Evolutionary conservation across 2,888 invertebrate species (phyloP), one percentile per base, ranked within the genome.

Genomic region (Watsonalla binaria): DNA sequence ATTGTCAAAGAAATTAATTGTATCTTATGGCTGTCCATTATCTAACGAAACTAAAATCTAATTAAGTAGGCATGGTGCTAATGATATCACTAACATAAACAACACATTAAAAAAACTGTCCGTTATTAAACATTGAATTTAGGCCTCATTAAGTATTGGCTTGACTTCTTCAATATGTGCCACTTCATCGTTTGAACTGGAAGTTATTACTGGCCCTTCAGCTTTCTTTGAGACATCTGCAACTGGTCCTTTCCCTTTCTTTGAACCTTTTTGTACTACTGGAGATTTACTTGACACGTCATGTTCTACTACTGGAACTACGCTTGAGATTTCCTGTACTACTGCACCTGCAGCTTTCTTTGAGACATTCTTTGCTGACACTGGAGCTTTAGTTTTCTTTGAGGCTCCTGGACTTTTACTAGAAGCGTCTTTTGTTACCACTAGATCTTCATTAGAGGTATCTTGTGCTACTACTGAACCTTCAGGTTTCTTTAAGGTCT

Each of bases 111-210:
- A 9, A 34, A 33, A 35, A 47, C 24, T 47, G 24, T 9, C 15
- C 37, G 37, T 13, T 37, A 35, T 15, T 35, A 1, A 63, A 61
- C 62, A 61, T 61, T 56, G 60, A 57, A 61, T 63, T 59, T 61
- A 65, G 54, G 57, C 57, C 54, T 68, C 67, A 47, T 58, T 66
- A 11, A 61, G 58, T 35, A 76, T 71, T 2, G 73, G 62, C 55
- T 80, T 79, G 5, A 74, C 72, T 66, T 80, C 79, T 15, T 56
- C 66, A 55, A 74, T 62, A 47, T 74, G 73, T 7, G 75, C 66
- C 9, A 76, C 56, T 62, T 80, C 72, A 33, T 73, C 74, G 53
- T 73, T 68, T 0, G 62, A 54, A 52, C 51, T 63, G 9, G 57
- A 24, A 1, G 24, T 24, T 24, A 24, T 24, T 24, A 24, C 24